phyloP scores from a whole-genome alignment of 2,797 vertebrate genomes.

The Picus viridis region DNA sequence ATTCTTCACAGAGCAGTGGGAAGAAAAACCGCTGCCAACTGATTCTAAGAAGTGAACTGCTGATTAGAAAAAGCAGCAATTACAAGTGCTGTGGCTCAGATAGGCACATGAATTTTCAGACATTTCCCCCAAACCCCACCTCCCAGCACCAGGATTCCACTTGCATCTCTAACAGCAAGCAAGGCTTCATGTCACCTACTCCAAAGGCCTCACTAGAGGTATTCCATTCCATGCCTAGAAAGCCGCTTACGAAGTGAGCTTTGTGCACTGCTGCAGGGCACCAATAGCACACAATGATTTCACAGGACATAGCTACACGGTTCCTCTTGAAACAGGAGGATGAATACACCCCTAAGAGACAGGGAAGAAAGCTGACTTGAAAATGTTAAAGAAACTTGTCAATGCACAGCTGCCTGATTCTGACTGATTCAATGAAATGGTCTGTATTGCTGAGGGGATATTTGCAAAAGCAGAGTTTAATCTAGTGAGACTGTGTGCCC shows the following conservation, averaged over 20 bases:
- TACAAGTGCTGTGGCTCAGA: neutral
- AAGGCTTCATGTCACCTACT: neutral
- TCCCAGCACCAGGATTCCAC: neutral
- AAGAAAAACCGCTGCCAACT: neutral
- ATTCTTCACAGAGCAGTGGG: neutral
- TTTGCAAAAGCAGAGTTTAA: slow-evolving; percentile 45
- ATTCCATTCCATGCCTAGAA: neutral
- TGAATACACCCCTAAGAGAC: neutral
- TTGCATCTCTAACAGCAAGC: neutral
- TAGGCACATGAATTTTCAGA: neutral
- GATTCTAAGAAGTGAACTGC: neutral
- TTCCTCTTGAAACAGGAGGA: neutral
- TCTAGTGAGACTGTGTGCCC: slow-evolving; percentile 29
- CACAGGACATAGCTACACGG: neutral
- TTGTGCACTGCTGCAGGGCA: neutral
- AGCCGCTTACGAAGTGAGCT: neutral
- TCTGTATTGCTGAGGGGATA: neutral
- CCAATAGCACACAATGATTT: neutral
- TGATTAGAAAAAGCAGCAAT: neutral
- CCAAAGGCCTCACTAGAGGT: neutral
- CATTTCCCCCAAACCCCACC: neutral
- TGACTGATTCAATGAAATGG: slow-evolving; percentile 4
- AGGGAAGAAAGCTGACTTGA: neutral
- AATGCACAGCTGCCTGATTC: neutral
- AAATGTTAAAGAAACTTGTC: slow-evolving; percentile 6